Evolutionary conservation across 1,140 invertebrate genomes (phyloP), one percentile per base, ranked within the genome.

Genomic region (Drosophila tristis): DNA sequence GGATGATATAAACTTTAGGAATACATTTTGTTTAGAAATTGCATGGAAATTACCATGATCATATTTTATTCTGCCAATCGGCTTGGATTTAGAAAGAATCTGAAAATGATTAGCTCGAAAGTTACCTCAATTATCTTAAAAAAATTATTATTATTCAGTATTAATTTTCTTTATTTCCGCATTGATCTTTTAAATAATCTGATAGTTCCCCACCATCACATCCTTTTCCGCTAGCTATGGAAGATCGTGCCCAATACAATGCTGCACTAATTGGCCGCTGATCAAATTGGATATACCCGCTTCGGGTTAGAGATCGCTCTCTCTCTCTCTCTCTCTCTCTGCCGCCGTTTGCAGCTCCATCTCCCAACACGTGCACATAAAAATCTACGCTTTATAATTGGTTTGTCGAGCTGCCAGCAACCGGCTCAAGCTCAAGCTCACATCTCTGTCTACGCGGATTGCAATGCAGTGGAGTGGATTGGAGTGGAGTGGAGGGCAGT

Each of bases 321-420:
- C 51, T 57, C 57, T 45, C 42, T 15, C 57, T 45, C 42, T 15
- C 51, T 39, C 5, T 11, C 51, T 43, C 60, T 71, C 68, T 48
- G 2, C 26, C n/a, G 20, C 2, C 15, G 8, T 31, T 45, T 3
- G 31, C 15, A 35, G 20, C 11, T n/a, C n/a, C 26, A 13, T 5
- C 47, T 42, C 45, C 35, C 65, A 73, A 74, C 82, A 86, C 82
- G 74, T 78, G 78, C 82, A 87, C 68, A 87, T 78, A 70, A 65
- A 78, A 67, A 76, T 80, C 81, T 54, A 49, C 29, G 81, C 81
- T 81, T 78, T 87, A 87, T 87, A 86, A 86, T 86, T 86, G 82
- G 82, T 87, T 87, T 86, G 81, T 78, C 81, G 72, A 73, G 53
- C 68, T 66, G 54, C 61, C 65, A 74, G 62, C 61, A 80, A 63